Base-by-base conservation (phyloP, 2,888 invertebrate species). In the Gastracanthus pulcherrimus region DNA sequence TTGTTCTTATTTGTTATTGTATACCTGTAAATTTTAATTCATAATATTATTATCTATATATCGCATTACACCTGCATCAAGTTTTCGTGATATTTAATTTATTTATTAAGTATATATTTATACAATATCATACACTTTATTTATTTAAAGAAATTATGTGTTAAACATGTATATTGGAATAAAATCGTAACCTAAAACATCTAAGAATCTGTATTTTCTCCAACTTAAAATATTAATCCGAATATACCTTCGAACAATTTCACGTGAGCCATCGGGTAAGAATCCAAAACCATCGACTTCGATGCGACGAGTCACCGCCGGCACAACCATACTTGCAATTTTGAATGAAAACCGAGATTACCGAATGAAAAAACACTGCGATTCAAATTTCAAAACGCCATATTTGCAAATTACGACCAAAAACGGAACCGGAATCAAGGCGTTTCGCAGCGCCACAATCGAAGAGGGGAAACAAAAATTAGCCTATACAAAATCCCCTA, bases 1-100 rank as follows among this genome's bases (percentile, higher is more conserved):
- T 89, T 89, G 60, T 88, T 88, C 76, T 86, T 88, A 84, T 93
- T 93, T n/a, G 88, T 90, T 72, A 94, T 84, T 0, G 93, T 93
- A 83, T 92, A 93, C 64, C 93, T 88, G 29, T 13, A 64, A 76
- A 41, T 41, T 41, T 41, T 41, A 34, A 75, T 29, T n/a, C n/a
- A 55, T 23, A 16, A 3, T 41, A n/a, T 62, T 26, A 34, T 62
- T 34, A 13, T 34, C 34, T 41, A 16, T 2, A 48, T 26, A 51
- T 51, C 11, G 19, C 48, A 48, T 19, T 19, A 45, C 45, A 6
- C 6, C 26, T 3, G 9, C 23, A 23, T 51, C 23, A 0, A 3
- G 6, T n/a, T n/a, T n/a, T n/a, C n/a, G n/a, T n/a, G n/a, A n/a
- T n/a, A n/a, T n/a, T n/a, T 19, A 55, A 7, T 48, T 48, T 48